phyloP scores from a whole-genome alignment of 2,797 vertebrate genomes.

The Remorina albescens region DNA sequence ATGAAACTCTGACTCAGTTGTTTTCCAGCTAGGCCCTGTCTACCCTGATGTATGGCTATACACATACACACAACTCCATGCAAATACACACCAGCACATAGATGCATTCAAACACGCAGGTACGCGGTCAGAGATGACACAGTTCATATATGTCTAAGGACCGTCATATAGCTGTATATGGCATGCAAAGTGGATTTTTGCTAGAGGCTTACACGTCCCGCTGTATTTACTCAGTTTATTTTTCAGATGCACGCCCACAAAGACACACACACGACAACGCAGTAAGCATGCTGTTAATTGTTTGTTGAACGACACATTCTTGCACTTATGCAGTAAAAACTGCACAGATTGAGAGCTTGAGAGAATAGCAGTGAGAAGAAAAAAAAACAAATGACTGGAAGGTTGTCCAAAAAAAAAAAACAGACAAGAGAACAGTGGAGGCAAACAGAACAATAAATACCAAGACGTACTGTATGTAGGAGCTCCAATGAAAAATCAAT shows the following conservation, averaged over 20 bases:
- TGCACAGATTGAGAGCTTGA: constrained; percentile 29
- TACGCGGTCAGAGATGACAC: not conserved
- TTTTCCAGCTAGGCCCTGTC: constrained; percentile 28
- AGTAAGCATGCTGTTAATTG: constrained; percentile 29
- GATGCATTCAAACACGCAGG: not conserved
- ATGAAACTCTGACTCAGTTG: constrained; percentile 58
- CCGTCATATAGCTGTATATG: constrained; percentile 1
- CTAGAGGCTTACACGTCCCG: constrained; percentile 23
- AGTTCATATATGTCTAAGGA: constrained; percentile 11
- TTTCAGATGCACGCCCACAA: constrained; percentile 3
- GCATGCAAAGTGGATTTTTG: constrained; percentile 27
- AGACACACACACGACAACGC: constrained; percentile 1
- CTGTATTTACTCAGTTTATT: constrained; percentile 24
- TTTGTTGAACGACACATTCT: constrained; percentile 32
- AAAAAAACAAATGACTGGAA: constrained; percentile 7
- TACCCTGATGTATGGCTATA: constrained; percentile 7
- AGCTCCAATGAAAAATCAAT: not conserved
- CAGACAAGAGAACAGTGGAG: not conserved
- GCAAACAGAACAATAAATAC: not conserved
- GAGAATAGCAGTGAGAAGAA: constrained; percentile 11
- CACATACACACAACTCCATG: too few species aligned
- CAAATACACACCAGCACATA: not conserved
- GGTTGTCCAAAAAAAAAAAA: not conserved
- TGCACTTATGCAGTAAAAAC: constrained; percentile 13
- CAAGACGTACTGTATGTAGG: not conserved